Conservation (phyloP, 2,888 invertebrate species). For the Margaritifera margaritifera region DNA sequence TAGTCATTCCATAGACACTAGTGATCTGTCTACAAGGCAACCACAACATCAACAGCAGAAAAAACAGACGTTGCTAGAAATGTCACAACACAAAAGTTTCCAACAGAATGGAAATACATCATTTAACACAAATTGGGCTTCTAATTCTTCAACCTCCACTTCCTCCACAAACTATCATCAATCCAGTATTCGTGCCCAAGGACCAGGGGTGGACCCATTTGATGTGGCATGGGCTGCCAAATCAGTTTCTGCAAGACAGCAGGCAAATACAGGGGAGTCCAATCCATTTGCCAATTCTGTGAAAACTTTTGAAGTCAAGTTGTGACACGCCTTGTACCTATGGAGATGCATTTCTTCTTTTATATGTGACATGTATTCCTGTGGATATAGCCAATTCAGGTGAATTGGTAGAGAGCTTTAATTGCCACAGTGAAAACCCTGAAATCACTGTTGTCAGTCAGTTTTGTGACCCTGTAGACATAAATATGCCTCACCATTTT, state of each 20-base stretch:
- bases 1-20: constrained; percentile 70
- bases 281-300: constrained; percentile 10
- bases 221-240: constrained; percentile 88
- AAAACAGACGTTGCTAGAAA: constrained; percentile 60
- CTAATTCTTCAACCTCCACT: constrained; percentile 3
- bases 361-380: too few species aligned
- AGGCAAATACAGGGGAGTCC: too few species aligned
- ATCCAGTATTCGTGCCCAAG: too few species aligned
- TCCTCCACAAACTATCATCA: neutral
- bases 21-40: constrained; percentile 48
- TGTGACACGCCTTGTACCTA: constrained; percentile 17
- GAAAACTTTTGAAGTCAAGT: constrained; percentile 38
- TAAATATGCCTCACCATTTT: too few species aligned
- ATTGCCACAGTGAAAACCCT: too few species aligned
- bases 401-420: too few species aligned
- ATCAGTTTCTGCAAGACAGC: neutral
- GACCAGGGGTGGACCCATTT: constrained; percentile 79
- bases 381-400: too few species aligned
- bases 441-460: too few species aligned
- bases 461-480: too few species aligned
- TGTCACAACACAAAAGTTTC: constrained; percentile 71
- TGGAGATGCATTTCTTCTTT: too few species aligned
- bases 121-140: constrained; percentile 27
- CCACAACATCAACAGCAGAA: constrained; percentile 34
- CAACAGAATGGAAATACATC: constrained; percentile 51